phyloP scores from a whole-genome alignment of 2,113 vertebrate species.

The Bolborhynchus lineola region DNA sequence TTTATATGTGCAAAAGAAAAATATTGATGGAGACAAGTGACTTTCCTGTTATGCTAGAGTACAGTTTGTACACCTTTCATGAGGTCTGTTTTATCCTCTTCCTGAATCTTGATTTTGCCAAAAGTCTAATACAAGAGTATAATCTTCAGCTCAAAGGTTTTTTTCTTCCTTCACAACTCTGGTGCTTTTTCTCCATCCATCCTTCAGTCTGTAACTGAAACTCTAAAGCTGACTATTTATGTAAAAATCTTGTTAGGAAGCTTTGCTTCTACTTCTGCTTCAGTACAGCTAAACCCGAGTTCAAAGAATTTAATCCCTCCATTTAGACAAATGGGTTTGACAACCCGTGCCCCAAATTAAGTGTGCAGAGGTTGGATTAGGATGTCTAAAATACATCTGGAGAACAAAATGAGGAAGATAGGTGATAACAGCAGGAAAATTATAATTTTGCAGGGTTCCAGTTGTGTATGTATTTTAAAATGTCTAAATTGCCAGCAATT shows the following conservation, averaged over 20 bases:
- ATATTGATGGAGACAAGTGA: background rate
- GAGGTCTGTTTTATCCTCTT: background rate
- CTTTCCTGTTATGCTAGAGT: background rate
- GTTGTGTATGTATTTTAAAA: background rate
- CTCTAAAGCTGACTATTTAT: background rate
- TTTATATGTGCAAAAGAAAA: background rate
- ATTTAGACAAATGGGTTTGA: background rate
- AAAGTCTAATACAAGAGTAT: background rate
- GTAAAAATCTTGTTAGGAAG: background rate
- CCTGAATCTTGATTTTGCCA: background rate
- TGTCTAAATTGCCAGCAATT: background rate
- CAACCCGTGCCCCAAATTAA: background rate
- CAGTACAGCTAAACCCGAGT: background rate
- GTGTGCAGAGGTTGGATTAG: background rate
- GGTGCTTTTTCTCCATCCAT: background rate
- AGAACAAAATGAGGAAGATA: background rate
- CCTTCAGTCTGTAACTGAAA: background rate
- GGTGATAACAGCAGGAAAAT: background rate
- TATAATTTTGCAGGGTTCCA: background rate
- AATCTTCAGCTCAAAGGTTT: background rate
- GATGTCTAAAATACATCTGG: background rate
- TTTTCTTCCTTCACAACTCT: background rate
- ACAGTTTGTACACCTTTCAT: slow-evolving; percentile 17
- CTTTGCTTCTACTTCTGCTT: slow-evolving; percentile 1
- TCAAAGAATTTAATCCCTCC: background rate